Evolutionary conservation across 2,888 invertebrate genomes (phyloP).

Genomic region (Dendrolimus pini): DNA sequence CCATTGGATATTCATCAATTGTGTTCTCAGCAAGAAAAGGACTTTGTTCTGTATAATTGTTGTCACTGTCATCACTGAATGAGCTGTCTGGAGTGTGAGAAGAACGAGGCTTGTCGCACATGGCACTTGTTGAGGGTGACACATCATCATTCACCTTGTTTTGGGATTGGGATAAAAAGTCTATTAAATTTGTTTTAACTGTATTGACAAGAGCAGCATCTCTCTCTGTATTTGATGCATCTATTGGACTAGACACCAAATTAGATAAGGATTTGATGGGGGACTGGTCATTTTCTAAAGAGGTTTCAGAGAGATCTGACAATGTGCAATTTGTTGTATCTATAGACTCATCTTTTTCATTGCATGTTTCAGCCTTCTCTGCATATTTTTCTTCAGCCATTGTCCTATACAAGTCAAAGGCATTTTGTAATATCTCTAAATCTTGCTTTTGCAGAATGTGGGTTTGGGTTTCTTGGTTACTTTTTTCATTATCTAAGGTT

Average conservation of each 20-base stretch:
- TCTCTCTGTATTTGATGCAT: conserved; percentile 39
- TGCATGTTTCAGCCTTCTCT: conserved; percentile 33
- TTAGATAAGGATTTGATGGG: conserved; percentile 80
- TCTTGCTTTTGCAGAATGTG: conserved; percentile 52
- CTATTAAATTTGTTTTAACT: conserved; percentile 64
- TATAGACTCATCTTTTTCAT: conserved; percentile 45
- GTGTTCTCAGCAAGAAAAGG: conserved; percentile 67
- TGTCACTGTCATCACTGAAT: conserved; percentile 64
- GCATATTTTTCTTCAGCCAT: conserved; percentile 58
- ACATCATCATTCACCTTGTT: conserved; percentile 49
- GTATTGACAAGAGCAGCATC: conserved; percentile 47
- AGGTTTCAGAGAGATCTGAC: conserved; percentile 49
- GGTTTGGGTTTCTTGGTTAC: conserved; percentile 29
- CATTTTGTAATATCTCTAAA: conserved; percentile 66
- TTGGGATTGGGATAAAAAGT: conserved; percentile 54
- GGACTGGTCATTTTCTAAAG: conserved; percentile 67
- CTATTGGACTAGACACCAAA: conserved; percentile 76
- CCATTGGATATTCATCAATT: conserved; percentile 72
- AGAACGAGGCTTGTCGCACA: conserved; percentile 44
- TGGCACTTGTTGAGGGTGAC: conserved; percentile 49
- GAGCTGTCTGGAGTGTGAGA: conserved; percentile 59
- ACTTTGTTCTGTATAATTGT: conserved; percentile 65
- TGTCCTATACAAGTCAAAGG: conserved; percentile 60
- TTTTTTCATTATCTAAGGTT: conserved; percentile 30
- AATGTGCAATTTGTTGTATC: conserved; percentile 48